A percentile compares a stretch with the other conserved stretches of the same genome.
phyloP scores from a whole-genome alignment of 2,113 vertebrate genomes.

The Progne subis region DNA sequence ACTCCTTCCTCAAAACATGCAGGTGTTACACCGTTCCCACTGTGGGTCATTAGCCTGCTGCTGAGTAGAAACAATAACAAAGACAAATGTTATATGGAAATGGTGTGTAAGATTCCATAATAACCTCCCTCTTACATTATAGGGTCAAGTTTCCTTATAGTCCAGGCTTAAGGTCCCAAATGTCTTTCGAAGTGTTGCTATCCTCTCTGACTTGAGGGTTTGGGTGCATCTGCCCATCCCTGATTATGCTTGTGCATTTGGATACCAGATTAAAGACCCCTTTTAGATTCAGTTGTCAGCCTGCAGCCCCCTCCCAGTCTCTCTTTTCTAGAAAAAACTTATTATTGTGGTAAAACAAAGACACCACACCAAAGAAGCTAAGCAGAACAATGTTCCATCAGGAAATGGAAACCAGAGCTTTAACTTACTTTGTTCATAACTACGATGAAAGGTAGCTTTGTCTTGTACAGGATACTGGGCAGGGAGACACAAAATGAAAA shows the following conservation, averaged over 20 bases:
- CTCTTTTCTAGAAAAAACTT: background rate
- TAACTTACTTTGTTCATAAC: conserved; percentile 95
- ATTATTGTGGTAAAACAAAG: background rate
- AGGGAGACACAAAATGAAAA: background rate
- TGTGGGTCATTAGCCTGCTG: background rate
- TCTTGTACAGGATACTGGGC: conserved; percentile 95
- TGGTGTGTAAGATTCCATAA: background rate
- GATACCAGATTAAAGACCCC: background rate
- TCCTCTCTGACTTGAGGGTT: background rate
- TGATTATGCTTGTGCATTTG: background rate
- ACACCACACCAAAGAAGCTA: background rate
- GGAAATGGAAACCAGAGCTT: background rate
- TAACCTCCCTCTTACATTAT: background rate
- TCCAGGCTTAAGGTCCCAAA: background rate
- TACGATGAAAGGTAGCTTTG: conserved; percentile 95
- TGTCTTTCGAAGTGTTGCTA: background rate
- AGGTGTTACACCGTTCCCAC: background rate
- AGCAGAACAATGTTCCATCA: background rate
- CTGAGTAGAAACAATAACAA: background rate
- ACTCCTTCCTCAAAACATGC: background rate
- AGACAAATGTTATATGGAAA: background rate
- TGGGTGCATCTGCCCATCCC: background rate
- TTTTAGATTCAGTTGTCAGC: background rate
- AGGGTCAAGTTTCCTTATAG: background rate
- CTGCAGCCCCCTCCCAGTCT: background rate